Base-by-base conservation (phyloP, 1,140 invertebrate species). In the Zaprionus kolodkinae region DNA sequence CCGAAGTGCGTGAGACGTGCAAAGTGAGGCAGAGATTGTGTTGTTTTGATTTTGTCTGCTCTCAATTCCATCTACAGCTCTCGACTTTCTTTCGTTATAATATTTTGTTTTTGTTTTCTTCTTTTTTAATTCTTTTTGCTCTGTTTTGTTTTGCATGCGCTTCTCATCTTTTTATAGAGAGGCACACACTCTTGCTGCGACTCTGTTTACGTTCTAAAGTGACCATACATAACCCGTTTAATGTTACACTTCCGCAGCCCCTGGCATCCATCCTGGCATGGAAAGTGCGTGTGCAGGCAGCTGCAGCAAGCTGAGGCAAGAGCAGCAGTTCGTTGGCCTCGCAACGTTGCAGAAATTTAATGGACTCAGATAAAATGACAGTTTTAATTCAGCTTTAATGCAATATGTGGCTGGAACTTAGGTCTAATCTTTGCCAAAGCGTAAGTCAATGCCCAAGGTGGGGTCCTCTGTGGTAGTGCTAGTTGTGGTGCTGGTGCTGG, bases 41-140 rank as follows among this genome's bases (percentile, higher is more conserved):
- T 61, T 62, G 11, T 85, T 72, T 78, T 68, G 56, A 50, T 69
- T 68, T 73, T 71, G 65, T 77, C 60, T 81, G 85, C 76, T 72
- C 86, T 74, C 85, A 89, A 85, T 89, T 88, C 71, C 75, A 84
- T 88, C 71, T 72, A 84, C 78, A 89, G 89, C 85, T 72, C 59
- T 64, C 79, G 67, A 91, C 87, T 91, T 90, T 91, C 82, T 91
- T 82, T 87, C 72, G 72, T 73, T 74, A 30, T 35, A 56, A 33
- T 72, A 10, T 54, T 52, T 50, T n/a, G n/a, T 59, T 54, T 27
- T 56, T 65, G 43, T 70, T 60, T 15, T 67, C 35, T 55, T 1
- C 30, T 7, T 9, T 40, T 57, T 60, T 15, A 21, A 21, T 3
- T 7, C 15, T 21, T 55, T 65, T 56, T 52, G 35, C 50, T 55